Percentiles rank a stretch among this genome's conserved stretches.
Conservation (phyloP, 2,888 invertebrate genomes). For the Phlogophora meticulosa region DNA sequence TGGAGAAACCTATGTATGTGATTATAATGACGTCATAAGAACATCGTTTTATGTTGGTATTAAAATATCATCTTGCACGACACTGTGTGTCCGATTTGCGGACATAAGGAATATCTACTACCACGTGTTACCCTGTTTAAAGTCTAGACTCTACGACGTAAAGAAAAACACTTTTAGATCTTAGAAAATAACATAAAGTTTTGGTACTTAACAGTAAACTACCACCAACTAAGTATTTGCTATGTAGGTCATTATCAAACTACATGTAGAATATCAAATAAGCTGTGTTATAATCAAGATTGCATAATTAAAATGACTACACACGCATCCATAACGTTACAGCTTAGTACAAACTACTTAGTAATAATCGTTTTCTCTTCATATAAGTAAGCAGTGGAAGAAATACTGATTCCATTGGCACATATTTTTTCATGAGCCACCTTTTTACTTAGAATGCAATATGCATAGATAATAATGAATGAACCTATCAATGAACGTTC, state of each 20-base stretch:
- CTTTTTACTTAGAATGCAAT: slow-evolving; percentile 7
- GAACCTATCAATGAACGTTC: slow-evolving; percentile 33
- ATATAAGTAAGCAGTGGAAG: slow-evolving; percentile 16
- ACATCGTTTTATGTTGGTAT: not conserved
- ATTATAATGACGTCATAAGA: slow-evolving; percentile 10
- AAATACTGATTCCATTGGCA: slow-evolving; percentile 30
- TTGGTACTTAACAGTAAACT: not conserved
- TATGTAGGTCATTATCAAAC: slow-evolving; percentile 55
- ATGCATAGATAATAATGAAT: slow-evolving; percentile 25
- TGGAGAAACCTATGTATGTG: slow-evolving; percentile 12
- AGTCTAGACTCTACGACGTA: not conserved
- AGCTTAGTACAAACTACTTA: slow-evolving; percentile 26
- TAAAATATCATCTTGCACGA: slow-evolving; percentile 1
- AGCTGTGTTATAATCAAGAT: slow-evolving; percentile 47
- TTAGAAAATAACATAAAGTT: not conserved
- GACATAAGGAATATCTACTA: slow-evolving; percentile 7
- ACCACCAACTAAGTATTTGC: slow-evolving; percentile 15
- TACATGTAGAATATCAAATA: slow-evolving; percentile 32
- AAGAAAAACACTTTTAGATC: not conserved
- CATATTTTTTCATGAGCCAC: slow-evolving; percentile 17
- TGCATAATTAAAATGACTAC: slow-evolving; percentile 44
- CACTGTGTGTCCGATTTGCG: not conserved
- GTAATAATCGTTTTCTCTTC: slow-evolving; percentile 34
- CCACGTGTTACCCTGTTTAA: not conserved
- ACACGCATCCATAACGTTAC: slow-evolving; percentile 29